A percentile compares a stretch with the other conserved stretches of the same genome.
Evolutionary conservation across 2,888 invertebrate species (phyloP).

Genomic region (Phaedon cochleariae): DNA sequence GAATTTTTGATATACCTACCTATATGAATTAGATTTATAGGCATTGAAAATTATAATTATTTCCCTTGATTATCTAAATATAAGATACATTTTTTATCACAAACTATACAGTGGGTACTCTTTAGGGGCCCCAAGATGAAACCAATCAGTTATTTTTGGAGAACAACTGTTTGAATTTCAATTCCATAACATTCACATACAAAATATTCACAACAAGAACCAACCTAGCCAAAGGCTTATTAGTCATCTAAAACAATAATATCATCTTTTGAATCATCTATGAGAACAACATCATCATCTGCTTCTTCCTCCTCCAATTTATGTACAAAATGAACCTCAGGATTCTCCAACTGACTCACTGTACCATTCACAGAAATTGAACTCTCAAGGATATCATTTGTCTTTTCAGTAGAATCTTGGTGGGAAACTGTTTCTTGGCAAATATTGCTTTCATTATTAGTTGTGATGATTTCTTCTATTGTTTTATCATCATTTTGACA

Average conservation of each 20-base stretch:
- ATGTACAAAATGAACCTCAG: conserved; percentile 13
- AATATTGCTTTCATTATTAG: background rate
- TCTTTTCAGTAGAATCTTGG: background rate
- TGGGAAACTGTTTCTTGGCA: background rate
- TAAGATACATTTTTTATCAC: background rate
- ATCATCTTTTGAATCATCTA: conserved; percentile 45
- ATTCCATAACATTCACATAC: conserved; percentile 23
- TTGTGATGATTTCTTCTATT: background rate
- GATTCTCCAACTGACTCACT: conserved; percentile 23
- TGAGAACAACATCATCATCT: conserved; percentile 50
- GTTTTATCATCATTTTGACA: background rate
- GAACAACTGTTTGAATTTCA: background rate
- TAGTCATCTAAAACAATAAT: conserved; percentile 54
- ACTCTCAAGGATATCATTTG: conserved; percentile 21
- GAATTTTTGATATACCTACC: background rate
- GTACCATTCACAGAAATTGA: conserved; percentile 31
- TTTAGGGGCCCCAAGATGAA: background rate
- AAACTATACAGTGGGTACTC: background rate
- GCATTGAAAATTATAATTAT: background rate
- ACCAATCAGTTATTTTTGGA: background rate
- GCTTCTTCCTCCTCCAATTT: conserved; percentile 34
- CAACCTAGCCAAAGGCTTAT: conserved; percentile 35
- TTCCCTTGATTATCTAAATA: background rate
- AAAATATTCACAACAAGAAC: conserved; percentile 2
- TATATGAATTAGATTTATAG: background rate